Evolutionary conservation across 2,797 vertebrate species (phyloP).

Genomic region (Macroramphosus scolopax): DNA sequence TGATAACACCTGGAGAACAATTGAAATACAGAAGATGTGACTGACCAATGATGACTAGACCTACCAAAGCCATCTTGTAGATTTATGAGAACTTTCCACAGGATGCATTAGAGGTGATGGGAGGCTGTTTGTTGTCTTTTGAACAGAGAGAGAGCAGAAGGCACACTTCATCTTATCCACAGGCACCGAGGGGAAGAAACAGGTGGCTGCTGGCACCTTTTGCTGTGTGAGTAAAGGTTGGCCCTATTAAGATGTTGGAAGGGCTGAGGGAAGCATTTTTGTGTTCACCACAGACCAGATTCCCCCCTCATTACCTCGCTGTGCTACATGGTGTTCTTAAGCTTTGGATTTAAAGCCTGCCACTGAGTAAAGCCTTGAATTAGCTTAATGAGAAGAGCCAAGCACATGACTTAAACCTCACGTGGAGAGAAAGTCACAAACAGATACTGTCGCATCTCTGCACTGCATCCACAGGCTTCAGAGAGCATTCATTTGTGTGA

Average conservation of each 20-base stretch:
- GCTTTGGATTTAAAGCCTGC: conserved; percentile 55
- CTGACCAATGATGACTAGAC: too few relatives aligned
- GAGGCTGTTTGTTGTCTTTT: conserved; percentile 45
- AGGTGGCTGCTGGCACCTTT: conserved; percentile 41
- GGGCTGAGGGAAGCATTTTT: conserved; percentile 22
- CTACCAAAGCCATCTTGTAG: conserved; percentile 19
- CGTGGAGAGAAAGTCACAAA: conserved; percentile 55
- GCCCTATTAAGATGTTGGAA: conserved; percentile 32
- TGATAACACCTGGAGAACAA: conserved; percentile 7
- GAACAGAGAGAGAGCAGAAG: conserved; percentile 27
- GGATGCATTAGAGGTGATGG: conserved; percentile 26
- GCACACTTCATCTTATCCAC: conserved; percentile 28
- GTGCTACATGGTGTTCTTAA: conserved; percentile 51
- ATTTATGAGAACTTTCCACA: conserved; percentile 35
- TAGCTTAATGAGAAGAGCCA: conserved; percentile 71
- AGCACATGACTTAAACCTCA: conserved; percentile 67
- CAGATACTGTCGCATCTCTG: conserved; percentile 19
- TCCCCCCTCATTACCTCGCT: conserved; percentile 54
- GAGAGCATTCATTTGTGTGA: neutral
- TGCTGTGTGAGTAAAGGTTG: conserved; percentile 15
- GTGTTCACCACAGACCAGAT: conserved; percentile 50
- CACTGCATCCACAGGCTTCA: too few relatives aligned
- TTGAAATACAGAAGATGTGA: too few relatives aligned
- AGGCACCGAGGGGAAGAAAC: conserved; percentile 33
- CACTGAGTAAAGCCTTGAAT: conserved; percentile 71